phyloP scores from a whole-genome alignment of 1,140 invertebrate species.

The Liolophura sinensis region DNA sequence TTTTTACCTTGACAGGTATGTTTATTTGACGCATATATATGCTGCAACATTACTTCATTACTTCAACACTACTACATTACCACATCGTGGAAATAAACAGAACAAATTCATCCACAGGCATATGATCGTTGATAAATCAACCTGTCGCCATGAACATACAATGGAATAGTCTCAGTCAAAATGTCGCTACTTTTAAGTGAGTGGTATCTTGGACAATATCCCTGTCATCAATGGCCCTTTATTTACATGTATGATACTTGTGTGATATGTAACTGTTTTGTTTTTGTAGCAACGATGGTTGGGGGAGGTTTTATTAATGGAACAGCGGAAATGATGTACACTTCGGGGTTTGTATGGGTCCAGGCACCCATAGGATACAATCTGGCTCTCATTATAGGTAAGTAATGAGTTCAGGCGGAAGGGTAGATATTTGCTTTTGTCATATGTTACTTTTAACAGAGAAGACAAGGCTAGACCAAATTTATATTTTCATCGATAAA shows the following conservation, averaged over 20 bases:
- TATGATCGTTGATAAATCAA: no score
- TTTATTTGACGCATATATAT: slow-evolving; percentile 18
- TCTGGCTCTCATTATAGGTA: slow-evolving; percentile 86
- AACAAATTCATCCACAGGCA: no score
- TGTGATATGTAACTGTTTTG: background rate
- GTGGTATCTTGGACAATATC: no score
- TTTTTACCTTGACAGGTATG: slow-evolving; percentile 94
- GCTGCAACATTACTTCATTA: background rate
- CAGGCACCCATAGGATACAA: slow-evolving; percentile 95
- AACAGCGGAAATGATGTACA: slow-evolving; percentile 90
- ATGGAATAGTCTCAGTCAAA: no score
- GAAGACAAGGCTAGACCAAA: background rate
- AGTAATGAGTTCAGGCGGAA: slow-evolving; percentile 91
- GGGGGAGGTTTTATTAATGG: slow-evolving; percentile 98
- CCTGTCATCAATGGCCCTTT: no score
- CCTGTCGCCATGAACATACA: no score
- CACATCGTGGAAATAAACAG: no score
- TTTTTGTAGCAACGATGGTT: slow-evolving; percentile 85
- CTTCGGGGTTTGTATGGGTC: slow-evolving; percentile 86
- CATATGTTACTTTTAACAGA: background rate
- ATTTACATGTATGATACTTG: background rate
- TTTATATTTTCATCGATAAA: slow-evolving; percentile 8
- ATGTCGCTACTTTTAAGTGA: no score
- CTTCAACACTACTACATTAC: background rate
- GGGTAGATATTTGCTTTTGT: slow-evolving; percentile 91